Conservation (phyloP, 92 coral and sea anemone genomes). For the Epizoanthus illoricatus region DNA sequence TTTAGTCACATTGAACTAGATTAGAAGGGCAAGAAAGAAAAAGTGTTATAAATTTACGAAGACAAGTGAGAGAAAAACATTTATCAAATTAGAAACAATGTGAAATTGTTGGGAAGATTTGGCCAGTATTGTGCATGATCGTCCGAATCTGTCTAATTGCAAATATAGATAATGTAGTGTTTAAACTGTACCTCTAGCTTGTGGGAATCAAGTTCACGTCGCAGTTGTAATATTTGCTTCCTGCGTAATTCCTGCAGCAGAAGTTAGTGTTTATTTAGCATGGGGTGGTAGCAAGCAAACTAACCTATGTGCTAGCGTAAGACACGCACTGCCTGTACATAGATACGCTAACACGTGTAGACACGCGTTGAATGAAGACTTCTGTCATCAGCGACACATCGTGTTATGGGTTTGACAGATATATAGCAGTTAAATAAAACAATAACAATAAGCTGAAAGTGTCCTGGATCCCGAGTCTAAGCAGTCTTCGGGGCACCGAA, state of each 20-base stretch:
- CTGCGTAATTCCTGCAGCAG: neutral
- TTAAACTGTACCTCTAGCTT: neutral
- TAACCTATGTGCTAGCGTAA: neutral
- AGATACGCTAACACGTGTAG: no score
- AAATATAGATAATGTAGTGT: neutral
- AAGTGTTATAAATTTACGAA: neutral
- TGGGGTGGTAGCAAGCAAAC: neutral
- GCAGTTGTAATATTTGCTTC: neutral
- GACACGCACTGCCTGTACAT: neutral
- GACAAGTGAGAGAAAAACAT: no score
- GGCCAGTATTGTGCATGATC: neutral
- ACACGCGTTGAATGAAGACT: no score
- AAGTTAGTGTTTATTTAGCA: neutral
- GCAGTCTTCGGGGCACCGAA: no score
- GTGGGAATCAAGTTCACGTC: neutral
- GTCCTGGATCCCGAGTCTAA: no score
- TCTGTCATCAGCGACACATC: no score
- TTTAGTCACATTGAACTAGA: neutral
- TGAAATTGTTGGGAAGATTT: neutral
- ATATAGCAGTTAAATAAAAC: no score
- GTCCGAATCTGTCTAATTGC: neutral
- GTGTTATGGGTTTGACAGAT: no score
- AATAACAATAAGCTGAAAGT: no score
- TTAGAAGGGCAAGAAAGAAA: neutral
- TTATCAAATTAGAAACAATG: no score